Evolutionary conservation across 1,140 invertebrate genomes (phyloP).

Genomic region (Sminthurinus signatus): DNA sequence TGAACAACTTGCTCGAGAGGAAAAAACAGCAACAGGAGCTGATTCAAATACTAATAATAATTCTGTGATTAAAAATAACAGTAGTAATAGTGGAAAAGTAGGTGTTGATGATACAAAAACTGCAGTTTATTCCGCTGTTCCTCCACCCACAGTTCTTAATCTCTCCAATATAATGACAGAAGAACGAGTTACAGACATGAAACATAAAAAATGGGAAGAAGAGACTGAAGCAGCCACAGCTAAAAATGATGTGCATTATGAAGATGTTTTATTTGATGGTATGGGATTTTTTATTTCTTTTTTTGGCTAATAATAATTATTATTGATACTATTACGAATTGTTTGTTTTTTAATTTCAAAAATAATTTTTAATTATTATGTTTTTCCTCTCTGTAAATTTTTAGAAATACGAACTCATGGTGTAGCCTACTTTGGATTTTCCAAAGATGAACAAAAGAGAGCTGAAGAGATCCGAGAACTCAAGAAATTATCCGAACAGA

Average conservation of each 20-base stretch:
- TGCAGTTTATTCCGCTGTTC: not conserved
- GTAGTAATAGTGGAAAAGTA: conserved; percentile 2
- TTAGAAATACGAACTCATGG: conserved; percentile 79
- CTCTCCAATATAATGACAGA: conserved; percentile 34
- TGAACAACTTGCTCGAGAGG: conserved; percentile 44
- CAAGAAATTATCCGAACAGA: conserved; percentile 62
- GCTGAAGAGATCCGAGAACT: conserved; percentile 68
- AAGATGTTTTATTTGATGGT: conserved; percentile 82
- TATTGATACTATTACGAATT: no score
- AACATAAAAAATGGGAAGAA: conserved; percentile 58
- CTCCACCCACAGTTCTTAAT: conserved; percentile 4
- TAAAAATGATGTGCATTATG: conserved; percentile 73
- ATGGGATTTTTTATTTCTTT: conserved; percentile 39
- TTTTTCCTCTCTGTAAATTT: conserved; percentile 25
- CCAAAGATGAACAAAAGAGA: conserved; percentile 69
- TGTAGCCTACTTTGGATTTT: conserved; percentile 81
- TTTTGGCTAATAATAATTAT: no score
- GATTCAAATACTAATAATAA: conserved; percentile 9
- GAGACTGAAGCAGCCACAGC: conserved; percentile 54
- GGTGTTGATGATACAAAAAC: not conserved
- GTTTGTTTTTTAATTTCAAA: no score
- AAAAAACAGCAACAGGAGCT: conserved; percentile 14
- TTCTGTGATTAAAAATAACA: not conserved
- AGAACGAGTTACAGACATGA: conserved; percentile 45
- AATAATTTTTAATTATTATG: no score